A percentile compares a stretch with the other conserved stretches of the same genome.
phyloP scores from a whole-genome alignment of 2,113 vertebrate genomes.

The Dascyllus trimaculatus region DNA sequence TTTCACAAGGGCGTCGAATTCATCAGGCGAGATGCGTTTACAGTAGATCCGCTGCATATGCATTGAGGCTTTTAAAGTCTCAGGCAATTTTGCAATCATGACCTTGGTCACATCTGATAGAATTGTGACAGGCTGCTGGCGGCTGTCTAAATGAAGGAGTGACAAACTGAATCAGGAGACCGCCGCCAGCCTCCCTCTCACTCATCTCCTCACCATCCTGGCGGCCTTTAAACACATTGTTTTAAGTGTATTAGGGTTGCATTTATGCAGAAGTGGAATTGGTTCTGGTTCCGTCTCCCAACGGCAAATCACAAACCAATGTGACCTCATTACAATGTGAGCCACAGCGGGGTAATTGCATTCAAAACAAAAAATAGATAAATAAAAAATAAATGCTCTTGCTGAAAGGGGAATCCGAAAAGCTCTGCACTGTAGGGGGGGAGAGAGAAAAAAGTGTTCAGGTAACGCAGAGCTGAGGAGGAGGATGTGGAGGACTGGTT shows the following conservation, averaged over 20 bases:
- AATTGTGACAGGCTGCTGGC: conserved; percentile 6
- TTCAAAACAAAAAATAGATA: conserved; percentile 51
- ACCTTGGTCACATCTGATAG: conserved; percentile 48
- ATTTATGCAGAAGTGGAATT: conserved; percentile 49
- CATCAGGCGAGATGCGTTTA: conserved; percentile 18
- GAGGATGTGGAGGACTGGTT: not conserved
- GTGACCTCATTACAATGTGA: conserved; percentile 69
- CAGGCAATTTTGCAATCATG: conserved; percentile 3
- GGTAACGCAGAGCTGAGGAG: not conserved
- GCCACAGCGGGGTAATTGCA: conserved; percentile 63
- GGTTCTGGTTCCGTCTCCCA: conserved; percentile 52
- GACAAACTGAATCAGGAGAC: not conserved
- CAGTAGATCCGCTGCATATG: conserved; percentile 7
- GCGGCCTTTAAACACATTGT: conserved; percentile 45
- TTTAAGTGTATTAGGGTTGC: conserved; percentile 31
- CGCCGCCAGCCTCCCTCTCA: not conserved
- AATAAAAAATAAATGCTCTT: conserved; percentile 18
- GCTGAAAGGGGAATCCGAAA: conserved; percentile 23
- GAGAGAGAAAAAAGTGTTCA: not conserved
- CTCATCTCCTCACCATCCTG: conserved; percentile 5
- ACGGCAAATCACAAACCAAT: conserved; percentile 56
- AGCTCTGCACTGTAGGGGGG: not conserved
- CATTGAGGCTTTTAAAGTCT: conserved; percentile 9
- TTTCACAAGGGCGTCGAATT: not conserved
- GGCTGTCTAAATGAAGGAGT: conserved; percentile 7